phyloP scores from a whole-genome alignment of 2,797 vertebrate species.

The Melanotaenia nigrans region DNA sequence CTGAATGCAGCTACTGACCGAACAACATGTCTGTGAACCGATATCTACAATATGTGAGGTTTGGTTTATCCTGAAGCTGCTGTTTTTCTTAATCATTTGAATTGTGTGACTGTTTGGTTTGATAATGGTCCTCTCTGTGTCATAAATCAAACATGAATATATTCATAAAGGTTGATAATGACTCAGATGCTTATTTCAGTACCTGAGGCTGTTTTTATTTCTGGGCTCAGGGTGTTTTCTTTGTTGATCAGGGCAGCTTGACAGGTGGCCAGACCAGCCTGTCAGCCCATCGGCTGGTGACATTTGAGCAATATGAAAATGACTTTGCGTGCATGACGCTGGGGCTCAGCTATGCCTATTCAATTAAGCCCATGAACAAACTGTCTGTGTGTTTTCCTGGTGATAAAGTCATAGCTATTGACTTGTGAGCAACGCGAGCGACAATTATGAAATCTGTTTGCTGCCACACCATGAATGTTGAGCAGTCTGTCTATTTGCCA shows the following conservation, averaged over 20 bases:
- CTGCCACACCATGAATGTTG: slow-evolving; percentile 64
- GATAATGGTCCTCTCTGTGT: not conserved
- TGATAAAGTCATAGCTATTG: slow-evolving; percentile 81
- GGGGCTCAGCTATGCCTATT: slow-evolving; percentile 69
- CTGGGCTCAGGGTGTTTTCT: slow-evolving; percentile 34
- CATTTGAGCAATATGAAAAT: slow-evolving; percentile 80
- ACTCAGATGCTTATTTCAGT: slow-evolving; percentile 23
- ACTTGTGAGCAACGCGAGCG: slow-evolving; percentile 67
- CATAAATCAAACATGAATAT: not conserved
- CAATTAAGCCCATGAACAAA: slow-evolving; percentile 78
- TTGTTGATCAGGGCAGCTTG: slow-evolving; percentile 45
- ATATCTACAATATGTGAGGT: slow-evolving; percentile 39
- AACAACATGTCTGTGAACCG: slow-evolving; percentile 55
- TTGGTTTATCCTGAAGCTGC: slow-evolving; percentile 41
- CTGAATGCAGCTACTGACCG: slow-evolving; percentile 47
- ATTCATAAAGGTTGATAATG: slow-evolving; percentile 19
- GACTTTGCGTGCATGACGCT: slow-evolving; percentile 60
- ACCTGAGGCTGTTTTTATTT: slow-evolving; percentile 28
- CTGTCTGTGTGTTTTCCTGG: slow-evolving; percentile 76
- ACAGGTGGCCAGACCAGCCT: slow-evolving; percentile 69
- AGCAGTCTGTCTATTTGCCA: slow-evolving; percentile 70
- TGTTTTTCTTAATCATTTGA: not conserved
- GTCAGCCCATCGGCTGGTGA: slow-evolving; percentile 66
- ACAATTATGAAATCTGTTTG: slow-evolving; percentile 74
- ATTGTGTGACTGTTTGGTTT: not conserved